Evolutionary conservation across 2,797 vertebrate species (phyloP), one percentile per base, ranked within the genome.

Genomic region (Sebastes trivittatus): DNA sequence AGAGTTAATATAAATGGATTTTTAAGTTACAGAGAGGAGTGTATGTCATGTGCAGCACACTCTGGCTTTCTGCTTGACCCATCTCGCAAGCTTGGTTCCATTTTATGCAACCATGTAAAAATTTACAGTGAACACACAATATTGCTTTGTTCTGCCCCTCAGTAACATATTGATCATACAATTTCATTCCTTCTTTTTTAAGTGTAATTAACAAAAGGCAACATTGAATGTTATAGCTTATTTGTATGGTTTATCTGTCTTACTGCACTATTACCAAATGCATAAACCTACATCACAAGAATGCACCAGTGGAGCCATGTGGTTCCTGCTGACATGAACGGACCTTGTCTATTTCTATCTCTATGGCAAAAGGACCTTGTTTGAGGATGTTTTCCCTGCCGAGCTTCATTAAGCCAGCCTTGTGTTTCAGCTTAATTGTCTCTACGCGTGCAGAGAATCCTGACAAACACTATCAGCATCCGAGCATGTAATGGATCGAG

Each of bases 401-500:
- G 67, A 93, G 89, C 92, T 91, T 95, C 89, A 93, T 94, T 94
- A 94, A 92, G 79, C 81, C 75, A 81, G 85, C 81, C 82, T 94
- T 91, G 89, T 90, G 85, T 88, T 93, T 92, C 64, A 84, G 86
- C 78, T 87, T 94, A 94, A 94, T 93, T 93, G 89, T 93, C 87
- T 92, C 88, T 87, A 61, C 78, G 90, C 91, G 73, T 82, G 86
- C 82, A 58, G 77, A 87, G 88, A 82, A 78, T 90, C 79, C 89
- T 85, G 91, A 94, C 93, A 93, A 95, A 93, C 92, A 90, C 83
- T 55, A 94, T 93, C 91, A 94, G 91, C 93, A 92, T 90, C 83
- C 89, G 82, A 84, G 87, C 90, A 81, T 92, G 88, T 90, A 90
- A 94, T 89, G 85, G 86, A 86, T 78, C 61, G 88, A 93, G 89